These are phyloP conservation scores for Amphiprion percula DNA, from an alignment of 2,113 vertebrate genomes.

Conservation along the genomic window DNA sequence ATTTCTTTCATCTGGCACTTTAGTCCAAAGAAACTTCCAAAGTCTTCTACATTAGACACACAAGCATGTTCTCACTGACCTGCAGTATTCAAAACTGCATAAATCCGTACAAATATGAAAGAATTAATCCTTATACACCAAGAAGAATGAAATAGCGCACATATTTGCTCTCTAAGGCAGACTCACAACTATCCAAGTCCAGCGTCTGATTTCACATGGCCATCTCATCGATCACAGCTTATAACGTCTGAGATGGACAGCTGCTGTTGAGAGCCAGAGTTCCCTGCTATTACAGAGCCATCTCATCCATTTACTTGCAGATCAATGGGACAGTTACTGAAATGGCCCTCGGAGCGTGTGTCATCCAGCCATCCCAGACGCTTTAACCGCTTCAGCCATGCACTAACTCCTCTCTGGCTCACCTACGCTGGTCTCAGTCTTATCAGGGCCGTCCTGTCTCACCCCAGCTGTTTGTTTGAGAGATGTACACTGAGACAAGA, in stretches of 20 bases:
- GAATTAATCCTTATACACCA: background rate
- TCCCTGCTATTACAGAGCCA: slow-evolving; percentile 62
- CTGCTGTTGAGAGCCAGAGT: slow-evolving; percentile 56
- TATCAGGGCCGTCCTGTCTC: slow-evolving; percentile 17
- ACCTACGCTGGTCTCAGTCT: slow-evolving; percentile 28
- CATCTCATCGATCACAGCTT: slow-evolving; percentile 58
- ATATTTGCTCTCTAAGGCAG: background rate
- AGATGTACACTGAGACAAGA: slow-evolving; percentile 20
- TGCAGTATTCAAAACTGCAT: too few relatives aligned
- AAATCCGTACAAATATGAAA: too few relatives aligned
- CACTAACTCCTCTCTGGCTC: slow-evolving; percentile 33
- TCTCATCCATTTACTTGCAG: slow-evolving; percentile 69
- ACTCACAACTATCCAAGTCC: background rate
- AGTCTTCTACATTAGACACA: too few relatives aligned
- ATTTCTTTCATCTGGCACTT: too few relatives aligned
- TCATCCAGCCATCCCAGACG: slow-evolving; percentile 12
- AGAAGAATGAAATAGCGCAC: background rate
- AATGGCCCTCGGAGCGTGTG: slow-evolving; percentile 40
- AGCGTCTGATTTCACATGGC: slow-evolving; percentile 38
- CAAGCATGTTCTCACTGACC: too few relatives aligned
- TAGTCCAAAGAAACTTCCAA: too few relatives aligned
- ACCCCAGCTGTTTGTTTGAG: slow-evolving; percentile 56
- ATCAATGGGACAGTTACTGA: slow-evolving; percentile 68
- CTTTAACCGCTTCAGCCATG: slow-evolving; percentile 29
- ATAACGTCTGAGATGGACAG: slow-evolving; percentile 58